Evolutionary conservation across 2,888 invertebrate species (phyloP).

Genomic region (Meliscaeva auricollis): DNA sequence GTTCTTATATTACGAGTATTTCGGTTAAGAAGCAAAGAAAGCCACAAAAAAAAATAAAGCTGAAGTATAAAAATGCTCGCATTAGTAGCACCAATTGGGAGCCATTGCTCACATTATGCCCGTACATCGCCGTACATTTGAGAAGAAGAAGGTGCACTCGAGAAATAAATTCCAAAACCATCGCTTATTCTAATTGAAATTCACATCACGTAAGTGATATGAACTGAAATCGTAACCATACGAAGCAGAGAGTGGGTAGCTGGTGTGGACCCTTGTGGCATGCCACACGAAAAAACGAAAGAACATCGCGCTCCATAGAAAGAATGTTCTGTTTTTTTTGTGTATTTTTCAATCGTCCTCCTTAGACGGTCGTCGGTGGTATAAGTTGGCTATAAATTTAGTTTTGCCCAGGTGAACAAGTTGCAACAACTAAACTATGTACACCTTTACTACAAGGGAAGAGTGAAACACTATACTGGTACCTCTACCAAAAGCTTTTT

Average conservation of each 20-base stretch:
- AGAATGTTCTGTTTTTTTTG: constrained; percentile 3
- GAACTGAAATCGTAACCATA: constrained; percentile 70
- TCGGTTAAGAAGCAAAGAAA: constrained; percentile 9
- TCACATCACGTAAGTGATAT: constrained; percentile 76
- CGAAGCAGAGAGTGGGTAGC: constrained; percentile 12
- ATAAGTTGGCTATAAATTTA: constrained; percentile 72
- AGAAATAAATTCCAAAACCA: constrained; percentile 64
- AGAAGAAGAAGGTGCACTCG: constrained; percentile 32
- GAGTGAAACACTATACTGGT: constrained; percentile 13
- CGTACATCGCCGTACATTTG: neutral
- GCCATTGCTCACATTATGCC: constrained; percentile 55
- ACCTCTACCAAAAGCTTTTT: constrained; percentile 28
- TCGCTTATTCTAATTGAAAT: constrained; percentile 65
- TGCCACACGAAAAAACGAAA: constrained; percentile 1
- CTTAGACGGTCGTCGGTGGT: neutral
- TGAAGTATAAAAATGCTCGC: constrained; percentile 64
- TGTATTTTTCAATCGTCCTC: constrained; percentile 28
- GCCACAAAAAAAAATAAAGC: constrained; percentile 29
- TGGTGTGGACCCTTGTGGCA: constrained; percentile 32
- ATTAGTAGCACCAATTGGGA: constrained; percentile 73
- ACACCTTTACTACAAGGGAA: too few relatives aligned
- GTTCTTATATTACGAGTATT: constrained; percentile 26
- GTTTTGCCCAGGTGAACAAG: constrained; percentile 59
- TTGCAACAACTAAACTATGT: constrained; percentile 8
- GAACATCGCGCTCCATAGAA: constrained; percentile 20